Evolutionary conservation across 1,140 invertebrate species (phyloP), one percentile per base, ranked within the genome.

Genomic region (Himalopsyche phryganea): DNA sequence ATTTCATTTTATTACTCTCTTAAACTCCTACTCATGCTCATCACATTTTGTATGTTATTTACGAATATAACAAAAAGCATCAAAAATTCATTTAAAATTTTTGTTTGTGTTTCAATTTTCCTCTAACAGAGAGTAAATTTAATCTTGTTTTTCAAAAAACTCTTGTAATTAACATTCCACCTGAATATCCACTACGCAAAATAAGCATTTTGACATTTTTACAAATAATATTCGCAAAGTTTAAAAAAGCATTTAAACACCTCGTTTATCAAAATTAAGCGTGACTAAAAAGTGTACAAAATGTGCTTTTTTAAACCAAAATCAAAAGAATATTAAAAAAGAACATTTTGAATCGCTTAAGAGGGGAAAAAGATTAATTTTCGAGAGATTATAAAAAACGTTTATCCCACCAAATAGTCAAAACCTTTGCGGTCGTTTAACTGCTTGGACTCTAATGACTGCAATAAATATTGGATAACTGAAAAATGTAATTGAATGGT

Each of bases 251-350:
- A 53, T 42, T 45, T 40, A 40, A 23, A 17, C 40, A 11, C 38
- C 40, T 54, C 52, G 52, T 54, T 54, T 44, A 54, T 54, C 52
- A 54, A 54, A 54, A 54, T 54, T 54, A 45, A 42, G 50, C 38
- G 41, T 23, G 40, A 42, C 20, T 52, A 33, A 18, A 15, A 52
- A 41, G 13, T 35, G 36, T 9, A 45, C 3, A 15, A 40, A 40
- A 40, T 6, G 15, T 40, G 15, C 38, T 40, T 40, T 13, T 40
- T n/a, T n/a, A 11, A 11, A 6, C 3, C 38, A 5, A 40, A 40
- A 40, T 40, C 38, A 40, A 40, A 40, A 15, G 38, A 40, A 40
- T 40, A 40, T 40, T 40, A 13, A 13, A 13, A 40, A 40, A 6
- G 15, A 11, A 40, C 4, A 4, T 4, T n/a, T 15, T 28, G 9